Evolutionary conservation across 2,888 invertebrate species (phyloP).

Genomic region (Halictus ligatus): DNA sequence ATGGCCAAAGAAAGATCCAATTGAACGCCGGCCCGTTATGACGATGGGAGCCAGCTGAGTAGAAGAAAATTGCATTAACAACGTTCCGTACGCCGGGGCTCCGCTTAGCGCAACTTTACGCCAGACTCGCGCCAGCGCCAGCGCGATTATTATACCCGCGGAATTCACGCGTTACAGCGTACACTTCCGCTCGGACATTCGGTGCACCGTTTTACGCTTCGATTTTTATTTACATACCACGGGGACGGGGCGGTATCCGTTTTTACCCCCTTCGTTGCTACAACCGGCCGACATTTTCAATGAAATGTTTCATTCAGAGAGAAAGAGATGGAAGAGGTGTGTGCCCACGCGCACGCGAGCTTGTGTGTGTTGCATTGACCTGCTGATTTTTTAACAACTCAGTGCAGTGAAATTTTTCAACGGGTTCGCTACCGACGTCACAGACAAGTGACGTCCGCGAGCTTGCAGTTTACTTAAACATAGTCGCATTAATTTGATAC

Average conservation of each 20-base stretch:
- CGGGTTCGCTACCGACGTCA: no score
- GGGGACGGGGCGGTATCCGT: no score
- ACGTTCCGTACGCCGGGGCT: not conserved
- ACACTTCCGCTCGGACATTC: not conserved
- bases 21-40: slow-evolving; percentile 41
- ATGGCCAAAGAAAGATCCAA: slow-evolving; percentile 52
- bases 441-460: not conserved
- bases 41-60: not conserved
- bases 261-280: not conserved
- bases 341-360: no score
- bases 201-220: not conserved
- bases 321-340: no score
- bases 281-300: not conserved
- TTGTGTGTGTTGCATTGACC: not conserved
- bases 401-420: not conserved
- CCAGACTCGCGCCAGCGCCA: not conserved
- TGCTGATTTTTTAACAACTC: not conserved
- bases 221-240: not conserved
- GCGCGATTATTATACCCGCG: not conserved
- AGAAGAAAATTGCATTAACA: slow-evolving; percentile 22
- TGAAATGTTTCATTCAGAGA: not conserved
- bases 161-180: slow-evolving; percentile 3
- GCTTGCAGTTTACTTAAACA: not conserved
- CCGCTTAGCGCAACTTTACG: slow-evolving; percentile 10
- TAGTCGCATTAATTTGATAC: not conserved